Conservation (phyloP, 2,797 vertebrate genomes). For the Danio albolineatus region DNA sequence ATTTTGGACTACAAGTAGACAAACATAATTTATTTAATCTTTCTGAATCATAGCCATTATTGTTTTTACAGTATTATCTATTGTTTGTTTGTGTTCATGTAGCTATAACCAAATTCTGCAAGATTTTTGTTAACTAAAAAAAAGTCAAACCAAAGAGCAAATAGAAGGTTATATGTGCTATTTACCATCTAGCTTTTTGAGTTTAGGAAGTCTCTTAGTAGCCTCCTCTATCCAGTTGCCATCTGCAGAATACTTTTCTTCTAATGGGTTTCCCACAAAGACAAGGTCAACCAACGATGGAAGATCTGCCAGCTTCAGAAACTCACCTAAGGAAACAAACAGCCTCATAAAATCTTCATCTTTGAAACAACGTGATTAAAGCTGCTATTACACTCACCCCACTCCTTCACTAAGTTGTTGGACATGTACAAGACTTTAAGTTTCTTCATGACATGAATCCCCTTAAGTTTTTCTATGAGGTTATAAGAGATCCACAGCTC, state of each 20-base stretch:
- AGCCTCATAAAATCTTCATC: not conserved
- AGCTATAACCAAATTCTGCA: no score
- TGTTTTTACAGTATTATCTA: no score
- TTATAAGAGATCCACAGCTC: slow-evolving; percentile 99
- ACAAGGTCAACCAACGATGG: slow-evolving; percentile 89
- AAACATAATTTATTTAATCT: no score
- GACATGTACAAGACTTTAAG: slow-evolving; percentile 95
- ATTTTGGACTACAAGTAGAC: not conserved
- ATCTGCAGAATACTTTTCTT: slow-evolving; percentile 89
- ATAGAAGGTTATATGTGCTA: not conserved
- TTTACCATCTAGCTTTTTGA: slow-evolving; percentile 95
- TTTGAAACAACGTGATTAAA: not conserved
- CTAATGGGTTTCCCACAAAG: slow-evolving; percentile 95
- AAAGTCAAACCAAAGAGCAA: no score
- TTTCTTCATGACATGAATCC: slow-evolving; percentile 91
- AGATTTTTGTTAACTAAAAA: no score
- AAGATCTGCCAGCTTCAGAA: slow-evolving; percentile 88
- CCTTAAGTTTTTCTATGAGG: slow-evolving; percentile 94
- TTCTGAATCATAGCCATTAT: no score
- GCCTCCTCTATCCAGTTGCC: slow-evolving; percentile 93
- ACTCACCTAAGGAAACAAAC: slow-evolving; percentile 83
- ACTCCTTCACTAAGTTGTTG: slow-evolving; percentile 97
- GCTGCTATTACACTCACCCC: slow-evolving; percentile 80
- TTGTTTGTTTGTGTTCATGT: no score
- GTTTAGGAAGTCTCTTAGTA: slow-evolving; percentile 86